A percentile compares a stretch with the other conserved stretches of the same genome.
phyloP scores from a whole-genome alignment of 2,888 invertebrate species.

The Polydesmus complanatus region DNA sequence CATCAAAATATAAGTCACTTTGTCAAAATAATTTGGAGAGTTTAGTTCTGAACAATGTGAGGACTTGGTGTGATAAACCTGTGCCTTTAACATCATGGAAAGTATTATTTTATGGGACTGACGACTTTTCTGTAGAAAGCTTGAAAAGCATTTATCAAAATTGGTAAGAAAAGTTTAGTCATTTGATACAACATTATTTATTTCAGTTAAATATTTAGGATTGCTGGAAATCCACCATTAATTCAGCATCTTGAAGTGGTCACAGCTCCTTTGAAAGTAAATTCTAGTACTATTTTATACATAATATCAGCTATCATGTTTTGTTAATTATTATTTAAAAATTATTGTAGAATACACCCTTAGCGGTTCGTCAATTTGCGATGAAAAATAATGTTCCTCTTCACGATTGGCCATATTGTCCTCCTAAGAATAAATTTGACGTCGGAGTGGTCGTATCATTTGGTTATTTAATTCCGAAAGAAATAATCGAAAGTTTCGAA shows the following conservation, averaged over 20 bases:
- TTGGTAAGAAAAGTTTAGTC: conserved; percentile 42
- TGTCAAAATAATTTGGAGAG: too few relatives aligned
- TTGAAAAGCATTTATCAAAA: conserved; percentile 50
- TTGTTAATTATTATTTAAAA: neutral
- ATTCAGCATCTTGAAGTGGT: conserved; percentile 52
- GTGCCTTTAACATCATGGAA: conserved; percentile 42
- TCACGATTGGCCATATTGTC: conserved; percentile 45
- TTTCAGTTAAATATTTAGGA: conserved; percentile 34
- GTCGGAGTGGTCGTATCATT: conserved; percentile 86
- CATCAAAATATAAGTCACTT: too few relatives aligned
- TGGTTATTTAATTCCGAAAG: conserved; percentile 71
- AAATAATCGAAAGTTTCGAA: conserved; percentile 60
- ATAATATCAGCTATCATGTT: conserved; percentile 25
- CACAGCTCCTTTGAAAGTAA: conserved; percentile 40
- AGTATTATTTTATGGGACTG: conserved; percentile 74
- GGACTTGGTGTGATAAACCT: too few relatives aligned
- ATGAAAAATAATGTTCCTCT: conserved; percentile 42
- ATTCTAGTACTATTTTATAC: conserved; percentile 28
- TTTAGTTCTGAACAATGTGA: too few relatives aligned
- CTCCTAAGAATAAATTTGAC: conserved; percentile 44
- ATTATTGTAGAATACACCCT: conserved; percentile 33
- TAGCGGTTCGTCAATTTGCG: conserved; percentile 55
- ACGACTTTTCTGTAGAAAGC: conserved; percentile 63
- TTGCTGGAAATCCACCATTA: conserved; percentile 32
- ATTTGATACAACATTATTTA: conserved; percentile 3